These are phyloP conservation scores for Lepus timidus DNA, from an alignment of 2,113 vertebrate species.

Conservation along the genomic window DNA sequence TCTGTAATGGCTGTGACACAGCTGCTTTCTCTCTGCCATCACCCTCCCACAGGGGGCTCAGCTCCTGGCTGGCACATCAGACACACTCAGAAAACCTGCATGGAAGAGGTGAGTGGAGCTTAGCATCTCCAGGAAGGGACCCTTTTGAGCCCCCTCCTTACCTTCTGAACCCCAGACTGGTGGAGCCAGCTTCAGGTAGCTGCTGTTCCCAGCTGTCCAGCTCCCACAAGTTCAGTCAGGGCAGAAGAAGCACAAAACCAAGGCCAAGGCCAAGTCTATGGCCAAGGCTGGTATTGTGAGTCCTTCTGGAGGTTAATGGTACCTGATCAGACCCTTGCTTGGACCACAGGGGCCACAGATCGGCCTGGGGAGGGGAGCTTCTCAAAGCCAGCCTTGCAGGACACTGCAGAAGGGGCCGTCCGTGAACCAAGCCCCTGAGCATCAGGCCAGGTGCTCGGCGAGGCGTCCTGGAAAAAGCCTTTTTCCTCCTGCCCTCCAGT, in stretches of 20 bases:
- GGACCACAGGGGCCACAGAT: background rate
- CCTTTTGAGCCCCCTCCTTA: background rate
- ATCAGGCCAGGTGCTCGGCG: background rate
- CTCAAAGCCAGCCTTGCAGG: background rate
- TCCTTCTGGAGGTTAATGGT: background rate
- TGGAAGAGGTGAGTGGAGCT: background rate
- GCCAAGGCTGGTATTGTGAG: background rate
- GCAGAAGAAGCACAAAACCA: background rate
- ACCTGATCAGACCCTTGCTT: background rate
- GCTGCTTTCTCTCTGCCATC: background rate
- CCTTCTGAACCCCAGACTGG: background rate
- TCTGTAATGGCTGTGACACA: background rate
- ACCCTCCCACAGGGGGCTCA: too few species aligned
- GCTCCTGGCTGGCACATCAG: background rate
- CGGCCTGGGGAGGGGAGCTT: background rate
- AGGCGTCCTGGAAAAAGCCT: background rate
- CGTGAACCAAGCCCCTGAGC: background rate
- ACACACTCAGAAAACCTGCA: background rate
- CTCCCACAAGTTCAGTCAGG: background rate
- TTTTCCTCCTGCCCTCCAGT: background rate
- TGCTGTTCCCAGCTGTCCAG: background rate
- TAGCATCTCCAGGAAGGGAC: background rate
- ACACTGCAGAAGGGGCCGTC: background rate
- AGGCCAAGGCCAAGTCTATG: background rate
- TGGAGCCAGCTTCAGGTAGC: background rate